Evolutionary conservation across 2,113 vertebrate genomes (phyloP), one percentile per base, ranked within the genome.

Genomic region (Micromys minutus): DNA sequence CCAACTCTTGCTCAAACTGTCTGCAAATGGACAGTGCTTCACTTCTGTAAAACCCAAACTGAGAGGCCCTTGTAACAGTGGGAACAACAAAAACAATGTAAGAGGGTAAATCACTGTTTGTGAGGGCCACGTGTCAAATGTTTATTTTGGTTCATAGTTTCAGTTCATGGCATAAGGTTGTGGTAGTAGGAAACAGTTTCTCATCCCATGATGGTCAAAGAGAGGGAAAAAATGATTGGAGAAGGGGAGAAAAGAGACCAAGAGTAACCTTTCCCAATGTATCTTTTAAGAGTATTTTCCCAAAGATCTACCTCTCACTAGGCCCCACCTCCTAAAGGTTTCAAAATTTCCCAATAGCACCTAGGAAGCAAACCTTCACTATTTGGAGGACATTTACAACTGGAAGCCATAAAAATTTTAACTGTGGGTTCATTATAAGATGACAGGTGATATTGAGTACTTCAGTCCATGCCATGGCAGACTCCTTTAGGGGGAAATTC

Each of bases 381-480:
- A 45, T 45, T 34, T 63, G 4, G 26, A 26, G 39, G 63, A 86
- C 29, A 85, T 67, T 86, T 52, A 50, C 31, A 65, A 86, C 42
- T 45, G 26, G 26, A 86, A 50, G 31, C 19, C 42, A 34, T 36
- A 22, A 36, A 95, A 89, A 92, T 93, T 71, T 74, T 90, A 93
- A 91, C 42, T 86, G 52, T 76, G 71, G 21, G 45, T 91, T 91
- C 7, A 7, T 3, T 80, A 79, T 87, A 80, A 72, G 34, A 55
- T 95, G 52, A 81, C 45, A 90, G 50, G 42, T 90, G 67, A 81
- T 52, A 88, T 39, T n/a, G 31, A 93, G 36, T 93, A 84, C 90
- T 79, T 96, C 47, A 91, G 52, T 57, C 24, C 87, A 16, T 72
- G 57, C 24, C 87, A 16, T 72, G 57, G 63, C 39, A 69, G 21